Conservation (phyloP, 2,888 invertebrate genomes). For the Dryobotodes eremita region DNA sequence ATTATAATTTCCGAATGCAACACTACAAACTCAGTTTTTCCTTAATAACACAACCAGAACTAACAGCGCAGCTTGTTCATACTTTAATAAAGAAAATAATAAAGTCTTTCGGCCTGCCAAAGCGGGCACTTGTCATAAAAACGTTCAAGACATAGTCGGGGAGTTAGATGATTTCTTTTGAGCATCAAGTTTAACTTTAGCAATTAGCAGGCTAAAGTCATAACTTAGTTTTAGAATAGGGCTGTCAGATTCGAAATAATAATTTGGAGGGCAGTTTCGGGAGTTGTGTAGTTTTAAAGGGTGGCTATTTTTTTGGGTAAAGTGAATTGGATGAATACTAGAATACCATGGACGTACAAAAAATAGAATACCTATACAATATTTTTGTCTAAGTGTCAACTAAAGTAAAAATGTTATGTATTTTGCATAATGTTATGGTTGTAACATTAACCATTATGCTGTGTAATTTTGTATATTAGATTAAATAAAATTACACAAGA, state of each 20-base stretch:
- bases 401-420: neutral
- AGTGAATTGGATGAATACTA: neutral
- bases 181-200: constrained; percentile 66
- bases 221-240: constrained; percentile 60
- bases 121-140: constrained; percentile 48
- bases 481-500: neutral
- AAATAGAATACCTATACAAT: too few species aligned
- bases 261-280: neutral
- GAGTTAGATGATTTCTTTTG: constrained; percentile 65
- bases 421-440: neutral
- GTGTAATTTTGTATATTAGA: neutral
- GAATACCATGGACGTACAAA: too few species aligned
- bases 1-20: neutral
- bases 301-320: neutral
- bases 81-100: constrained; percentile 45
- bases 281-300: constrained; percentile 1
- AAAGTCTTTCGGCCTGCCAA: constrained; percentile 17
- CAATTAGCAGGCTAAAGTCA: constrained; percentile 67
- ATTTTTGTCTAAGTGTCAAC: neutral
- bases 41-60: constrained; percentile 8
- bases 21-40: neutral
- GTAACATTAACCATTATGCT: neutral
- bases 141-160: constrained; percentile 31
- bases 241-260: constrained; percentile 43
- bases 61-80: neutral